Conservation (phyloP, 2,888 invertebrate genomes). For the Protodeltote pygarga region DNA sequence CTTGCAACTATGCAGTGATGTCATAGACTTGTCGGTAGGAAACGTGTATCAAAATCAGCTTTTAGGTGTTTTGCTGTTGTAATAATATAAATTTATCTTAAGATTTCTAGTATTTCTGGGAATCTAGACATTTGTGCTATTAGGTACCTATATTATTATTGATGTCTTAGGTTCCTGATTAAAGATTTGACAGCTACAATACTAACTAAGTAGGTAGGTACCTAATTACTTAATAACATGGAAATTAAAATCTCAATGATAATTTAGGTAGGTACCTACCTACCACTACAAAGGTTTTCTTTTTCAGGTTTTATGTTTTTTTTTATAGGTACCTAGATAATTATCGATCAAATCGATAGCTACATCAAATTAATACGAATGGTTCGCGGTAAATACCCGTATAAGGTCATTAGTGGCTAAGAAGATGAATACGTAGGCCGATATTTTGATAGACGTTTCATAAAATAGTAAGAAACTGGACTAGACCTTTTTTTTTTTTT, state of each 20-base stretch:
- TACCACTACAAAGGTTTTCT: too few relatives aligned
- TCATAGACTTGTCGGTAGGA: constrained; percentile 39
- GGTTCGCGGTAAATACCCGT: constrained; percentile 11
- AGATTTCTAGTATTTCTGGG: too few relatives aligned
- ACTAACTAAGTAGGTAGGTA: too few relatives aligned
- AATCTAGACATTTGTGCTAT: too few relatives aligned
- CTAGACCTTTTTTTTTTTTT: not conserved
- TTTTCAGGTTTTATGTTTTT: too few relatives aligned
- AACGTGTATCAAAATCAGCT: constrained; percentile 25
- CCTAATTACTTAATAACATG: too few relatives aligned
- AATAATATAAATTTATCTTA: too few relatives aligned
- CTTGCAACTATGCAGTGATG: constrained; percentile 47
- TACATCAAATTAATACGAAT: constrained; percentile 6
- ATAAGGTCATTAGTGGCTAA: constrained; percentile 6
- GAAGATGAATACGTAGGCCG: constrained; percentile 11
- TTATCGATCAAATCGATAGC: not conserved
- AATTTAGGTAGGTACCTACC: too few relatives aligned
- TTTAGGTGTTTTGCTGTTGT: constrained; percentile 10
- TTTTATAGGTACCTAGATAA: not conserved
- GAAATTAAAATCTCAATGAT: too few relatives aligned
- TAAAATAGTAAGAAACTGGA: constrained; percentile 5
- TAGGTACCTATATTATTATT: too few relatives aligned
- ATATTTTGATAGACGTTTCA: constrained; percentile 4
- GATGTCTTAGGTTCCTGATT: too few relatives aligned
- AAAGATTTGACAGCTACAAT: too few relatives aligned